Evolutionary conservation across 2,888 invertebrate species (phyloP).

Genomic region (Nymphalis urticae): DNA sequence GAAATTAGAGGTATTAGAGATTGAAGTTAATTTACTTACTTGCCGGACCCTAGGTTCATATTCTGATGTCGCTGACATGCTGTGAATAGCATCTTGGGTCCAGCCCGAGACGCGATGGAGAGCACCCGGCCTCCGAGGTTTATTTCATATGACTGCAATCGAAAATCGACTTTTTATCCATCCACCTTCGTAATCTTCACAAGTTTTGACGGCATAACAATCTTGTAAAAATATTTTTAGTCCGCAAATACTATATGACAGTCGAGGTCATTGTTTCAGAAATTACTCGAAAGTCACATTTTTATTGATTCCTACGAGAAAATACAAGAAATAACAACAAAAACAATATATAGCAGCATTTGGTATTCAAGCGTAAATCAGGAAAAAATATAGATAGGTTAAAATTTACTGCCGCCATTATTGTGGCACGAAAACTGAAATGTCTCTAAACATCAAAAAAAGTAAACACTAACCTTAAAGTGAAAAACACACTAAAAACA

Average conservation of each 20-base stretch:
- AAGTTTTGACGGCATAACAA: slow-evolving; percentile 63
- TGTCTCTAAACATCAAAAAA: slow-evolving; percentile 79
- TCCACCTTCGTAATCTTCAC: slow-evolving; percentile 62
- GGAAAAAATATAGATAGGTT: slow-evolving; percentile 74
- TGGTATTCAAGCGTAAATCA: slow-evolving; percentile 50
- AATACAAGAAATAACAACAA: slow-evolving; percentile 62
- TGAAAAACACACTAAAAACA: slow-evolving; percentile 43
- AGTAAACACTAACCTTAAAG: slow-evolving; percentile 74
- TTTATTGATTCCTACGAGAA: slow-evolving; percentile 63
- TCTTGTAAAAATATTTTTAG: slow-evolving; percentile 75
- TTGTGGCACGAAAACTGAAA: slow-evolving; percentile 78
- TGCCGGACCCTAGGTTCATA: slow-evolving; percentile 79
- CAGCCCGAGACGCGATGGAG: slow-evolving; percentile 77
- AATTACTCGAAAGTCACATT: slow-evolving; percentile 66
- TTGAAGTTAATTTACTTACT: slow-evolving; percentile 60
- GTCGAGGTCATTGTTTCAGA: slow-evolving; percentile 78
- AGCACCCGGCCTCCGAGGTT: slow-evolving; percentile 72
- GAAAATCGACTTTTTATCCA: slow-evolving; percentile 74
- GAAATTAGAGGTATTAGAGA: no score
- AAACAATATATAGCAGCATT: slow-evolving; percentile 48
- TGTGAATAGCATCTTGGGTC: slow-evolving; percentile 81
- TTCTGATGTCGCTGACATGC: slow-evolving; percentile 80
- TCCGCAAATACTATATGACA: slow-evolving; percentile 73
- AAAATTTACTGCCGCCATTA: slow-evolving; percentile 80
- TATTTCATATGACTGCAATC: slow-evolving; percentile 78